A percentile compares a stretch with the other conserved stretches of the same genome.
phyloP scores from a whole-genome alignment of 2,888 invertebrate species.

The Dicranocentrus wangi region DNA sequence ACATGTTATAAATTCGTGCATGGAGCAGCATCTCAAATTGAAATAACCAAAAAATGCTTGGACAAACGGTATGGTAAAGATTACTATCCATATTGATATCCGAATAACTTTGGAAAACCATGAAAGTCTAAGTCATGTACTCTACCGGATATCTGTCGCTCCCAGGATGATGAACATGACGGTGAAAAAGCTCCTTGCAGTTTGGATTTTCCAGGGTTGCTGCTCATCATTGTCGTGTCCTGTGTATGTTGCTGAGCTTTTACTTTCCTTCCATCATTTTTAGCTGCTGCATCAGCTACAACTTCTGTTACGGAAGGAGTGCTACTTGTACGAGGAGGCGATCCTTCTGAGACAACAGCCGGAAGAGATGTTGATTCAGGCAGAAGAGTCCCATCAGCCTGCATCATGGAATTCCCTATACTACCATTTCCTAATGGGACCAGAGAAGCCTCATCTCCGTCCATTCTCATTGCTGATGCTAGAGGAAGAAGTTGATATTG shows the following conservation, averaged over 20 bases:
- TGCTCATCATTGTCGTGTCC: conserved; percentile 35
- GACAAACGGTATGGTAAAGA: too few relatives aligned
- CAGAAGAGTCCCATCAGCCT: conserved; percentile 66
- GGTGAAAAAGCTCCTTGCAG: not conserved
- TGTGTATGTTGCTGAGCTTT: conserved; percentile 47
- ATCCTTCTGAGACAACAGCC: conserved; percentile 32
- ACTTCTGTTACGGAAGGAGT: not conserved
- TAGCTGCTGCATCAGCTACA: conserved; percentile 22
- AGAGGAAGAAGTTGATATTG: conserved; percentile 54
- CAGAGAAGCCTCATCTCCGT: conserved; percentile 51
- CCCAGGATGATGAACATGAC: not conserved
- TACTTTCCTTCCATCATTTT: conserved; percentile 40
- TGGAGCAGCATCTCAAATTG: too few relatives aligned
- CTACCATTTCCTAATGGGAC: conserved; percentile 67
- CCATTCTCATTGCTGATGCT: conserved; percentile 52
- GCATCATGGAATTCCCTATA: conserved; percentile 69
- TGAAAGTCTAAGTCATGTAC: too few relatives aligned
- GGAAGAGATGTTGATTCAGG: conserved; percentile 53
- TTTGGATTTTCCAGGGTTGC: conserved; percentile 11
- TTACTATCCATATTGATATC: too few relatives aligned
- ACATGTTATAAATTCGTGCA: too few relatives aligned
- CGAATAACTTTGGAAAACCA: too few relatives aligned
- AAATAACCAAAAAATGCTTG: too few relatives aligned
- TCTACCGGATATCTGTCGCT: too few relatives aligned
- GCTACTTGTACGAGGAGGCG: conserved; percentile 15